Percentiles rank a stretch among this genome's conserved stretches.
Conservation (phyloP, 2,888 invertebrate species). For the Athetis lepigone region DNA sequence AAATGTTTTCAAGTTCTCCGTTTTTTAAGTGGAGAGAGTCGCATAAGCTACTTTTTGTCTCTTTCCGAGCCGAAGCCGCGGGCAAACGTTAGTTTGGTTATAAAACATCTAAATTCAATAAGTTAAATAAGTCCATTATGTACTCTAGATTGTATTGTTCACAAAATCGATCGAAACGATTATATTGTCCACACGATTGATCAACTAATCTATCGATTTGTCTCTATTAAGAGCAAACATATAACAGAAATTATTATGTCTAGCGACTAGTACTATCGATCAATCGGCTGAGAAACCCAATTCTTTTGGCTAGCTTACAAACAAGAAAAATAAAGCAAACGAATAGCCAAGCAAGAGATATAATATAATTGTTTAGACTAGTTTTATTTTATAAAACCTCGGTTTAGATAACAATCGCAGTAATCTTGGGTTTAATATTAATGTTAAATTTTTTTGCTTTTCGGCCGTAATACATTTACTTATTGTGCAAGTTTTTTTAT, state of each 20-base stretch:
- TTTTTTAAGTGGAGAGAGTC: too few species aligned
- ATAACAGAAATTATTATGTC: constrained; percentile 27
- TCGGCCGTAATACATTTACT: constrained; percentile 1
- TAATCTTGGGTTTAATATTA: constrained; percentile 22
- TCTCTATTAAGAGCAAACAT: constrained; percentile 36
- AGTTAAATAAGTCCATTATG: too few species aligned
- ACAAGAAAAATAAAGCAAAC: constrained; percentile 26
- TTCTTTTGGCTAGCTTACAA: constrained; percentile 22
- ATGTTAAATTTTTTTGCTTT: constrained; percentile 28
- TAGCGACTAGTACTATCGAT: constrained; percentile 28
- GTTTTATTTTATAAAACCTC: constrained; percentile 19
- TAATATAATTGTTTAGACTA: constrained; percentile 11
- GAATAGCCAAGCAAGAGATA: constrained; percentile 21
- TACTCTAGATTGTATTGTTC: too few species aligned
- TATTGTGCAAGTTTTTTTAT: constrained; percentile 27
- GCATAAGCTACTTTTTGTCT: too few species aligned
- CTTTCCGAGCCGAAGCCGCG: too few species aligned
- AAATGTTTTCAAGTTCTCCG: too few species aligned
- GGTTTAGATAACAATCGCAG: constrained; percentile 47
- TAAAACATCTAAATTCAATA: too few species aligned
- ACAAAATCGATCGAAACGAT: too few species aligned
- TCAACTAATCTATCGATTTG: constrained; percentile 28
- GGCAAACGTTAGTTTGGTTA: too few species aligned
- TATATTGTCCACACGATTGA: constrained; percentile 35
- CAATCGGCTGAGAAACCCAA: constrained; percentile 38